Base-by-base conservation (phyloP, 2,797 vertebrate genomes). In the Pygocentrus nattereri region DNA sequence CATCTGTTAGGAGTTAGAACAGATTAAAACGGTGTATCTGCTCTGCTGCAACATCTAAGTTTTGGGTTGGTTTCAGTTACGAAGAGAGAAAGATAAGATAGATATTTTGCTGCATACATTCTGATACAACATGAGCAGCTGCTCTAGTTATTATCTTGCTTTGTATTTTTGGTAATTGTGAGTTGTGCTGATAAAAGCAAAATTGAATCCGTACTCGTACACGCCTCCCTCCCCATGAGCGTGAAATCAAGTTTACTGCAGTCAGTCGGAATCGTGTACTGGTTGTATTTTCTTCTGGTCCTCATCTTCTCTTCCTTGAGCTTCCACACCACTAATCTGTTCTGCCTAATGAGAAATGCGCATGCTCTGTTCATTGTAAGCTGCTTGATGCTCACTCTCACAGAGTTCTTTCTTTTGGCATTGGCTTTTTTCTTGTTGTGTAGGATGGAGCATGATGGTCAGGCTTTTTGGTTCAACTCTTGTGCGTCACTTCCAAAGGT, bases 161-260 rank as follows among this genome's bases (percentile, higher is more conserved):
- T 44, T 69, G 41, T 49, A n/a, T 68, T 68, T 41, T 68, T 68
- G n/a, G n/a, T 47, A 25, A 47, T 47, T 23, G 6, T 67, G 4
- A 58, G n/a, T 68, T n/a, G 65, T 68, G 38, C 8, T 68, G 65
- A 41, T 44, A 68, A 68, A 68, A 44, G 65, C 34, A 10, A 68
- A 68, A 68, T 47, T 13, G 4, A 47, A 47, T 69, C 67, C 41
- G 12, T 44, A 44, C 44, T 44, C 10, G 12, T 12, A 11, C 11
- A 41, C 10, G 11, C 41, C 41, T 12, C 12, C 41, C 10, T 44
- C 41, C 62, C 34, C 62, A 21, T 41, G 19, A 38, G 19, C 18
- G n/a, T 65, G 38, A 34, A 38, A 65, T 41, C n/a, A 21, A 19
- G 68, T 44, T 23, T 30, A 68, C 21, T 23, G 34, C 21, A 13